Evolutionary conservation across 2,797 vertebrate genomes (phyloP), one percentile per base, ranked within the genome.

Genomic region (Eulemur rubriventer): DNA sequence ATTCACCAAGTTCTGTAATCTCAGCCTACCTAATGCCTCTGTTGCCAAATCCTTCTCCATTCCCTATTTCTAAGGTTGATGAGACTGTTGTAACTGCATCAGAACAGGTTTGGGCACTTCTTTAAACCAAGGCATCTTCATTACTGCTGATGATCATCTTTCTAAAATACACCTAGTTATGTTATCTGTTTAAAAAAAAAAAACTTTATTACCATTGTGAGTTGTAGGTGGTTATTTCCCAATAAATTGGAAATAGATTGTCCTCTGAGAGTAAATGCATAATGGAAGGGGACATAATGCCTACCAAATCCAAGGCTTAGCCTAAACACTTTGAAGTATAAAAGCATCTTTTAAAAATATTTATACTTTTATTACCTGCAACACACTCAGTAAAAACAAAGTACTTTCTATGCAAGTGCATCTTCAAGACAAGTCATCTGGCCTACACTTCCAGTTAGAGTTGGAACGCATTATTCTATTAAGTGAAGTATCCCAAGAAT

Each of bases 341-440:
- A 92, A 96, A 65, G 20, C 35, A 91, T 72, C 52, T 79, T 91
- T 96, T 63, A 20, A 94, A 83, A 83, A 89, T 5, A n/a, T 48
- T 70, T 76, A 6, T 43, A 79, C 78, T 96, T 95, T 84, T 79
- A 88, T 93, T 95, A 82, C 12, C 57, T 93, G 6, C 73, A 93
- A 88, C 26, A 91, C 30, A 55, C 18, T 30, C 87, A 94, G 61
- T 85, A 82, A 94, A 93, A 91, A 12, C 24, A 52, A 88, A 90
- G 63, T 81, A 69, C 30, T 84, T 61, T 61, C 50, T 57, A 57
- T 28, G 22, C 38, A 69, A 88, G 11, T 82, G 14, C 55, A 85
- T 83, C 75, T 90, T 92, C 61, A 96, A 94, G 63, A 46, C 26
- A 89, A 86, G 41, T 72, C 16, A 4, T 33, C 48, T 81, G 35